These are phyloP conservation scores for Idaea straminata DNA, from an alignment of 2,888 invertebrate genomes.

Conservation along the genomic window DNA sequence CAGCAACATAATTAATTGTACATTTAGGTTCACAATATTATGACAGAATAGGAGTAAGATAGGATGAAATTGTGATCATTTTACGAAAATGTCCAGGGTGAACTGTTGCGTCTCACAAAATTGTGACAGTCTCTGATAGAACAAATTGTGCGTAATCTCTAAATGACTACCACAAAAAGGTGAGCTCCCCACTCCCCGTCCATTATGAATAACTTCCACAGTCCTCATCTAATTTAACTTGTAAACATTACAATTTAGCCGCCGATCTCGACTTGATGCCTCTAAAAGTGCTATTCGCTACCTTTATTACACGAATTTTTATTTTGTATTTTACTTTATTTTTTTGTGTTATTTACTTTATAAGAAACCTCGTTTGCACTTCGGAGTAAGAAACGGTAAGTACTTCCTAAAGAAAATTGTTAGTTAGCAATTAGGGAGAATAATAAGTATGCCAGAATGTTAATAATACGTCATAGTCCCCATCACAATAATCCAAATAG, in stretches of 20 bases:
- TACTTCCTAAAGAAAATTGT: no score
- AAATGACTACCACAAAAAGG: conserved; percentile 55
- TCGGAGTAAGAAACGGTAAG: conserved; percentile 12
- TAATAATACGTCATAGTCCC: no score
- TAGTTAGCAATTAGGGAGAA: no score
- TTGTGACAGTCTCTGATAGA: conserved; percentile 23
- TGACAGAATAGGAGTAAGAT: not conserved
- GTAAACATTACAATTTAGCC: conserved; percentile 75
- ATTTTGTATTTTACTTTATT: conserved; percentile 52
- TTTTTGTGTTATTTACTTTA: conserved; percentile 56
- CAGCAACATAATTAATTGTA: no score
- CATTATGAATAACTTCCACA: conserved; percentile 67
- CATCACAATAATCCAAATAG: no score
- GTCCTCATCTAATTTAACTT: conserved; percentile 74
- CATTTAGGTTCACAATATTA: no score
- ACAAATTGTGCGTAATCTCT: conserved; percentile 64
- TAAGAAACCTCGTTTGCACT: conserved; percentile 48
- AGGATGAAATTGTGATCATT: not conserved
- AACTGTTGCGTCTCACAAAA: not conserved
- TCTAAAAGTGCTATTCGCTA: conserved; percentile 65
- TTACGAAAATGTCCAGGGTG: not conserved
- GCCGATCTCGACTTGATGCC: conserved; percentile 67
- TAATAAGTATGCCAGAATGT: no score
- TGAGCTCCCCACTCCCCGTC: conserved; percentile 43
- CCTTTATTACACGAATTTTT: conserved; percentile 61